phyloP scores from a whole-genome alignment of 1,140 invertebrate species.

The Vanessa atalanta region DNA sequence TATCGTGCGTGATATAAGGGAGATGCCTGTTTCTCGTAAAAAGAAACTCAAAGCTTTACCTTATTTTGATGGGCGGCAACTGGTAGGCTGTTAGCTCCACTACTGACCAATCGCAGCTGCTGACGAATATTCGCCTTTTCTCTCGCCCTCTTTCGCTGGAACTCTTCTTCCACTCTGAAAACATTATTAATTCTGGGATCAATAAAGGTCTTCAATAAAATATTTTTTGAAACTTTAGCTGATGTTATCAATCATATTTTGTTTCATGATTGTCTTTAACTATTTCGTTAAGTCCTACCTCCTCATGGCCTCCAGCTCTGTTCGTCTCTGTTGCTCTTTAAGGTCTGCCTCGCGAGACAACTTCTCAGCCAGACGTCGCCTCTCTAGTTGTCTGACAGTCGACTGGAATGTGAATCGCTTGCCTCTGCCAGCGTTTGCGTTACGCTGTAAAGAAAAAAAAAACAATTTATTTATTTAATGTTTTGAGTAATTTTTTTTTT shows the following conservation, averaged over 20 bases:
- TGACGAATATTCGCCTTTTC: constrained; percentile 89
- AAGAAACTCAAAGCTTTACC: constrained; percentile 41
- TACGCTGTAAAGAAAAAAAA: constrained; percentile 51
- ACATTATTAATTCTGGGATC: not conserved
- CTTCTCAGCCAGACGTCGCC: constrained; percentile 86
- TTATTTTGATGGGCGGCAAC: constrained; percentile 51
- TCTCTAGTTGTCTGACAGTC: constrained; percentile 88
- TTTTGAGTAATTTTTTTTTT: no score
- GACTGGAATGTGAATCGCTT: constrained; percentile 91
- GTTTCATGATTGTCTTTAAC: no score
- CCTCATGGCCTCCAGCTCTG: constrained; percentile 89
- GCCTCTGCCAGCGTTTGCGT: constrained; percentile 49
- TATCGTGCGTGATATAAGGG: no score
- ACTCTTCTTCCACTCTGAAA: constrained; percentile 85
- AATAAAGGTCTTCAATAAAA: not conserved
- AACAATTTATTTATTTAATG: not conserved
- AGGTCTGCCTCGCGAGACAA: constrained; percentile 87
- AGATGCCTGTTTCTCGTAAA: not conserved
- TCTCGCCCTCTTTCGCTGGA: constrained; percentile 86
- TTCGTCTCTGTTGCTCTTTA: constrained; percentile 87
- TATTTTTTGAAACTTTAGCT: no score
- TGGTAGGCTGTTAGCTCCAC: constrained; percentile 69
- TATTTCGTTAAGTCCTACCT: constrained; percentile 55
- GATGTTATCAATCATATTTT: no score
- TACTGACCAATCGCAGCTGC: constrained; percentile 86